Base-by-base conservation (phyloP, 2,797 vertebrate species). In the Platyrinchus mystaceus region DNA sequence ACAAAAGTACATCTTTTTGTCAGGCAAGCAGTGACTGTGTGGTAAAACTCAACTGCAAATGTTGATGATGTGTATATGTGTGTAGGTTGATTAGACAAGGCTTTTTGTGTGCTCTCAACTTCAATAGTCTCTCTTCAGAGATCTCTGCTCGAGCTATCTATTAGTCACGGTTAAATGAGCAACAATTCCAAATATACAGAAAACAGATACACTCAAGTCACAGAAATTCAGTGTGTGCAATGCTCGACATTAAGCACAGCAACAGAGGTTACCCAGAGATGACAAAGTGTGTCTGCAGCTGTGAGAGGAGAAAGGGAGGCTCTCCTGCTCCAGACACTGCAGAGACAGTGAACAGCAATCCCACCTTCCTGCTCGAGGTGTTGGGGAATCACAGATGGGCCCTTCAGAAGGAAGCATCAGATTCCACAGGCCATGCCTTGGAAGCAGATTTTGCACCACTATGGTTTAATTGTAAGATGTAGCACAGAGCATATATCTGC, bases 111-210 rank as follows among this genome's bases (percentile, higher is more conserved):
- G 34, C 52, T 91, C 53, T 64, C 30, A 47, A 49, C 68, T 77
- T 21, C 9, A 70, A 79, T 13, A 87, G 41, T 34, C 12, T 64
- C 89, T 88, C 88, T 93, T 75, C 68, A 47, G 90, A 93, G 66
- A 84, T 44, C 66, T 80, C 80, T 75, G 90, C n/a, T 82, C 53
- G 56, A 87, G 56, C 67, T 76, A 50, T n/a, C 62, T 68, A 87
- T 94, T 90, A 93, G 94, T 94, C 84, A 96, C 5, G n/a, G 81
- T 49, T 82, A 92, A 95, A 70, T 27, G 49, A 84, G 64, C 70
- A 94, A 69, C 83, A 62, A 37, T 43, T 94, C 87, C 71, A 80
- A 69, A 71, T 27, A 75, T 4, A 93, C 10, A 44, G 60, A 60
- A 83, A 83, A 56, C 46, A 78, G 64, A 71, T 52, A 58, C 15